These are phyloP conservation scores for Abramis brama DNA, from an alignment of 2,113 vertebrate species.

Conservation along the genomic window DNA sequence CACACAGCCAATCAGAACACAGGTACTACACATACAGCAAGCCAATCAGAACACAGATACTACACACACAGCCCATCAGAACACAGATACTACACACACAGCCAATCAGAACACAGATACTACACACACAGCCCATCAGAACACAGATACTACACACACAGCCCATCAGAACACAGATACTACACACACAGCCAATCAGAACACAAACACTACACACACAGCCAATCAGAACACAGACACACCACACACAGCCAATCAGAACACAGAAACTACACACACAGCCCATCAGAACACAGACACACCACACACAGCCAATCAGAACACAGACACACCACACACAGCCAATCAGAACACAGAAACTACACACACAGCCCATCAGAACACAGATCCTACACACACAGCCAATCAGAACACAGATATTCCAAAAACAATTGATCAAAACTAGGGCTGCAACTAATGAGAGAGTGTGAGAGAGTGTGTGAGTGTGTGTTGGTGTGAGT, in stretches of 20 bases:
- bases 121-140: too few species aligned
- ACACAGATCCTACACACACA: too few species aligned
- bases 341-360: too few species aligned
- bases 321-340: conserved; percentile 6
- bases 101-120: neutral
- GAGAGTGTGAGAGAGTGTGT: too few species aligned
- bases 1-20: neutral
- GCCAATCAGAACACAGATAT: neutral
- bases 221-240: neutral
- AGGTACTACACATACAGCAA: neutral
- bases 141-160: too few species aligned
- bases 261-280: neutral
- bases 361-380: too few species aligned
- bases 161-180: too few species aligned
- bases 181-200: too few species aligned
- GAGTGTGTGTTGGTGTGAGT: neutral
- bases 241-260: conserved; percentile 8
- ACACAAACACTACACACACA: too few species aligned
- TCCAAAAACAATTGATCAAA: too few species aligned
- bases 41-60: neutral
- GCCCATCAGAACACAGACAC: neutral
- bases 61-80: neutral
- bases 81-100: neutral
- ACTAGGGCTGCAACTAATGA: too few species aligned
- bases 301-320: neutral